Evolutionary conservation across 1,140 invertebrate genomes (phyloP), one percentile per base, ranked within the genome.

Genomic region (Drosophila tristis): DNA sequence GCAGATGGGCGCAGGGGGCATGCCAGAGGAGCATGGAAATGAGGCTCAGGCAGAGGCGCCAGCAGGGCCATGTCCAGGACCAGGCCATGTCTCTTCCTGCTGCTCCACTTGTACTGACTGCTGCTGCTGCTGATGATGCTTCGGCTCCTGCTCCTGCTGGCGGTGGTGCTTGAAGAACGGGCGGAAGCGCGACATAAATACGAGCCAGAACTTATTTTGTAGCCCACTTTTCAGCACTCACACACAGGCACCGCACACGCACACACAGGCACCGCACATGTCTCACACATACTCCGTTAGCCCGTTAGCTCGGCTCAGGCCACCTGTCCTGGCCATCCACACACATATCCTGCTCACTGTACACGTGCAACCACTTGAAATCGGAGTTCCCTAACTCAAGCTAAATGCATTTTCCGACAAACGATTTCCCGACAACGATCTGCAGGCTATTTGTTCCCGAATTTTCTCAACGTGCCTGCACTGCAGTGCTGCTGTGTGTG

Each of bases 111-210:
- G 31, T 29, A 23, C 55, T 66, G 64, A 23, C 48, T 66, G 63
- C 35, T 66, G 23, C 9, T 64, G 44, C 3, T 55, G 31, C 31
- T 74, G 16, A 16, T 16, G 42, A 20, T 20, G 42, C 31, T 47
- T 39, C 20, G 23, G 26, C 39, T 56, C 23, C 54, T 23, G 57
- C 72, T 75, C 53, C 51, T 76, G 55, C 57, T 74, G 71, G 74
- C 29, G 73, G 56, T 53, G 72, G 25, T 57, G 45, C 55, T 68
- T 39, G 35, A 13, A 2, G 61, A 57, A 72, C 60, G 53, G 53
- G 56, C 58, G 68, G 67, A 59, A 47, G 73, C 76, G 73, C 80
- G 81, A 85, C 80, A 85, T 85, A 85, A 62, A 85, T 80, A 62
- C 71, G 58, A 67, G 45, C 58, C 57, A 54, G 50, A 48, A 56